Base-by-base conservation (phyloP, 2,888 invertebrate genomes). In the Xylota sylvarum region DNA sequence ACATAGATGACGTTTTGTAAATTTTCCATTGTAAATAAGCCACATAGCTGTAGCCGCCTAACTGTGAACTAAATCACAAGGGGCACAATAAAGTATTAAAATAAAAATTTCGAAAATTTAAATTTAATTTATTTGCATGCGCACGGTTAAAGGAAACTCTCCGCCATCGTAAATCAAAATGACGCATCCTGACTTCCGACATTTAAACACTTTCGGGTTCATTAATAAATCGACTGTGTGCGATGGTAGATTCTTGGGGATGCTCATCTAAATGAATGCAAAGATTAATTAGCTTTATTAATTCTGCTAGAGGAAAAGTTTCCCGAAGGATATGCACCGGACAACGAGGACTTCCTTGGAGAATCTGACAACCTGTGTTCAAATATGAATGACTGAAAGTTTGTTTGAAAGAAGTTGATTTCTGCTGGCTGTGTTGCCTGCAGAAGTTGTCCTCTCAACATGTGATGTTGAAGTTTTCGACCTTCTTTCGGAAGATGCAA, bases 281-380 rank as follows among this genome's bases (percentile, higher is more conserved):
- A 65, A 80, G 65, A 80, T 80, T 80, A 80, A 80, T 80, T 73
- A 73, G 52, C 65, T 72, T 80, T 80, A 73, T 73, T 80, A 73
- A 65, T 80, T 65, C 50, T 56, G 37, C 30, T 30, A 14, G 70
- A 64, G 55, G 40, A 69, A 55, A 60, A 50, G 46, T 50, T 50
- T 55, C 14, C 70, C 52, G 17, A 62, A 62, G 46, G 7, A 76
- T 23, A 70, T 70, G 78, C 78, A 70, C 78, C 37, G 74, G 78
- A 62, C 43, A 48, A 58, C 7, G 6, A 46, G 37, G 37, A 37
- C 30, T 52, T 62, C 32, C 50, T 55, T 32, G 23, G 23, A 50
- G 48, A 62, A 73, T 35, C 58, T 73, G 65, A 73, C 72, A 73
- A 52, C 58, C 73, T 23, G 65, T 65, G 37, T 64, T 79, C 70